Base-by-base conservation (phyloP, 1,140 invertebrate species). In the Drosophila lini region DNA sequence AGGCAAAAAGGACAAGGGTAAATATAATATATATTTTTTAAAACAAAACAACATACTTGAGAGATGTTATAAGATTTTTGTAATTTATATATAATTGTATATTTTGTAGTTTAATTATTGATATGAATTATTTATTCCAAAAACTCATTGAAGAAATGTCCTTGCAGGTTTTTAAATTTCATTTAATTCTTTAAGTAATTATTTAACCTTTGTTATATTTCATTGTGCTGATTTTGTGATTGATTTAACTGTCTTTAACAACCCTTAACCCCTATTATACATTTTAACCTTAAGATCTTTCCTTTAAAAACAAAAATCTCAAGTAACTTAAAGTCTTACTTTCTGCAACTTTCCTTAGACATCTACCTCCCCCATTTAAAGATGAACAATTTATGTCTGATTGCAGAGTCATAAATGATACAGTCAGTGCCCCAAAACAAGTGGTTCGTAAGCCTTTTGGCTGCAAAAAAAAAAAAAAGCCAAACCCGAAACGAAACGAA, bases 401-500 rank as follows among this genome's bases (percentile, higher is more conserved):
- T 65, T 36, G 59, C 28, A n/a, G 31, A 32, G 38, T 19, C 63
- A 63, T 38, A 63, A 67, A 40, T 64, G 59, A 67, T 47, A 47
- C 42, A 22, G 34, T 47, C 52, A 38, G 52, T 38, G 32, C 15
- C n/a, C 9, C 16, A n/a, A 22, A 70, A 69, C 68, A 71, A 71
- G 68, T 71, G 68, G 36, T 58, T 58, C 65, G 68, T 41, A 71
- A 70, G 52, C 65, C 68, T 63, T 70, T 71, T 70, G 41, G 25
- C 16, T 6, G 25, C 16, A 4, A 28, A 25, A 32, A 32, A 32
- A 32, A 32, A 45, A 22, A 44, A 44, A 6, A 7, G 15, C 0
- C 25, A 56, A 55, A 19, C 25, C 34, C 25, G n/a, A 57, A 36
- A 15, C 63, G 42, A 41, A 71, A 69, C 52, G 68, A 70, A 71